These are phyloP conservation scores for Miltochrista miniata DNA, from an alignment of 2,888 invertebrate species.

Conservation along the genomic window DNA sequence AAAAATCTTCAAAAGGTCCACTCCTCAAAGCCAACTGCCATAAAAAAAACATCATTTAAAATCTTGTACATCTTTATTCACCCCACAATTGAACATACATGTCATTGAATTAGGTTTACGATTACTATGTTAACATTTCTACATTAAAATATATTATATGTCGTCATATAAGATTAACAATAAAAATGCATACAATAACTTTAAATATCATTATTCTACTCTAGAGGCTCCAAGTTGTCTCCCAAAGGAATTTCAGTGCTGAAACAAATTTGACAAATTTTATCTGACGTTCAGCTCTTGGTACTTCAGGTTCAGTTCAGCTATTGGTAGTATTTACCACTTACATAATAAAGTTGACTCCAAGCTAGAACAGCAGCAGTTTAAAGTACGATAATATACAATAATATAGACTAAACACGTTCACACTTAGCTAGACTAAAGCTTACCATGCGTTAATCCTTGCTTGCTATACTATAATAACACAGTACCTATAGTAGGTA, in stretches of 20 bases:
- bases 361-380: too few species aligned
- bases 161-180: conserved; percentile 26
- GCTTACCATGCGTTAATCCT: too few species aligned
- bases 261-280: conserved; percentile 43
- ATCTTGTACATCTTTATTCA: conserved; percentile 6
- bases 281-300: conserved; percentile 6
- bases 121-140: conserved; percentile 14
- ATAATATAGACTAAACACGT: too few species aligned
- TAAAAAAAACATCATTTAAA: conserved; percentile 6
- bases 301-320: too few species aligned
- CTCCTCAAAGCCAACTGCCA: conserved; percentile 1
- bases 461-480: too few species aligned
- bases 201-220: conserved; percentile 24
- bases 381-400: too few species aligned
- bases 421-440: too few species aligned
- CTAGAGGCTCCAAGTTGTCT: conserved; percentile 42
- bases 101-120: conserved; percentile 19
- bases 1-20: too few species aligned
- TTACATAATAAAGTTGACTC: too few species aligned
- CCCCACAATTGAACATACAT: conserved; percentile 13
- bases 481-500: too few species aligned
- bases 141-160: conserved; percentile 16
- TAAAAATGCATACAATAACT: conserved; percentile 3
- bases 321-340: neutral
- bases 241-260: conserved; percentile 44